Evolutionary conservation across 2,113 vertebrate species (phyloP).

Genomic region (Triplophysa siluroides): DNA sequence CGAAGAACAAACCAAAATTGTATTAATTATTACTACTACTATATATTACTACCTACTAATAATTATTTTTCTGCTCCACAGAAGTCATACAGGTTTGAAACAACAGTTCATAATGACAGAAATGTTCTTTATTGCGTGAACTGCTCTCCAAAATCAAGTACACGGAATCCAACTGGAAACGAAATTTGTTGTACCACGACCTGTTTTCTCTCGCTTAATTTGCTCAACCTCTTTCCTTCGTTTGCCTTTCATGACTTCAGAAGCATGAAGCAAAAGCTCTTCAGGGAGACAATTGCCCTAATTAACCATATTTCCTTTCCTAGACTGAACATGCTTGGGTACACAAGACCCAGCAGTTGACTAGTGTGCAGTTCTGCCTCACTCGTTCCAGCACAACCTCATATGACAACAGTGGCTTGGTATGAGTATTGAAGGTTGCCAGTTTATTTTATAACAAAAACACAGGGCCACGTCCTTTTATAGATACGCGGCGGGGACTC

Average conservation of each 20-base stretch:
- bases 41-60: too few relatives aligned
- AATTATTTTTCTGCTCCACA: too few relatives aligned
- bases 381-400: conserved; percentile 3
- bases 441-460: conserved; percentile 11
- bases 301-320: conserved; percentile 15
- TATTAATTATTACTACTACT: too few relatives aligned
- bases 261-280: conserved; percentile 25
- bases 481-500: not conserved
- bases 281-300: conserved; percentile 18
- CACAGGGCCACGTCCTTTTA: not conserved
- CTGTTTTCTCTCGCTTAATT: conserved; percentile 13
- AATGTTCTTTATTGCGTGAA: not conserved
- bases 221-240: not conserved
- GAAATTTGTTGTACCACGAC: not conserved
- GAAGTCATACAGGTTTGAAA: too few relatives aligned
- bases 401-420: conserved; percentile 17
- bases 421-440: conserved; percentile 20
- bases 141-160: not conserved
- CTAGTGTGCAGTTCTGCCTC: not conserved
- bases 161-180: not conserved
- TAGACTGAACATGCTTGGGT: not conserved
- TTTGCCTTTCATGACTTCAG: conserved; percentile 26
- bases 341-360: not conserved
- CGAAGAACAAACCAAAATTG: too few relatives aligned
- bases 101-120: too few relatives aligned